Evolutionary conservation across 2,113 vertebrate species (phyloP).

Genomic region (Seriola aureovittata): DNA sequence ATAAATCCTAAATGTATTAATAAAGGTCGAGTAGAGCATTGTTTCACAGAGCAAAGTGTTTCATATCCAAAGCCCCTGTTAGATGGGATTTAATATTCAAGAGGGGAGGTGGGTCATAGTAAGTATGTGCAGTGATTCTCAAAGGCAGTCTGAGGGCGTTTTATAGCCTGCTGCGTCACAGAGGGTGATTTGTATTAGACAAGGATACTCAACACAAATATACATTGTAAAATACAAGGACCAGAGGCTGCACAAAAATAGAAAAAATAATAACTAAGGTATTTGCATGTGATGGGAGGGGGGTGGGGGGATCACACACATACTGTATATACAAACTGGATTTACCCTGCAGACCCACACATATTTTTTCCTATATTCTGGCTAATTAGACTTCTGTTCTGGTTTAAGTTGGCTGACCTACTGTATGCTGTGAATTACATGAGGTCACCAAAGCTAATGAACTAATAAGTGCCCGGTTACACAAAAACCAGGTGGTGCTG

Average conservation of each 20-base stretch:
- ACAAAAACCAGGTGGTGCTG: slow-evolving; percentile 15
- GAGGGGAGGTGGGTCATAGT: not conserved
- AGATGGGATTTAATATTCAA: slow-evolving; percentile 23
- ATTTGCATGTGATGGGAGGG: not conserved
- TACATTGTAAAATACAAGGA: not conserved
- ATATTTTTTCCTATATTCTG: slow-evolving; percentile 47
- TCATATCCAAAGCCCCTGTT: slow-evolving; percentile 5
- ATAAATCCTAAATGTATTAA: slow-evolving; percentile 42
- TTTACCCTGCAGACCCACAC: slow-evolving; percentile 27
- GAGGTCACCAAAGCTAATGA: slow-evolving; percentile 35
- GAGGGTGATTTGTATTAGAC: not conserved
- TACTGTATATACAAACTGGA: slow-evolving; percentile 1
- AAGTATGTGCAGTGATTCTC: not conserved
- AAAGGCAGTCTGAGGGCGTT: not conserved
- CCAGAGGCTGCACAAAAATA: slow-evolving; percentile 4
- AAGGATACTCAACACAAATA: slow-evolving; percentile 10
- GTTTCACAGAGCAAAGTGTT: slow-evolving; percentile 33
- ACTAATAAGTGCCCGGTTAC: slow-evolving; percentile 1
- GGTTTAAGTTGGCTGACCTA: slow-evolving; percentile 49
- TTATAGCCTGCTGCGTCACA: not conserved
- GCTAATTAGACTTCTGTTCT: slow-evolving; percentile 62
- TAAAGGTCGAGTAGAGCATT: slow-evolving; percentile 18
- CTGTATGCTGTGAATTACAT: slow-evolving; percentile 5
- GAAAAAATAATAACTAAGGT: not conserved
- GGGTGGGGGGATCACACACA: not conserved